phyloP scores from a whole-genome alignment of 1,140 invertebrate genomes.

The Drosophila leontia region DNA sequence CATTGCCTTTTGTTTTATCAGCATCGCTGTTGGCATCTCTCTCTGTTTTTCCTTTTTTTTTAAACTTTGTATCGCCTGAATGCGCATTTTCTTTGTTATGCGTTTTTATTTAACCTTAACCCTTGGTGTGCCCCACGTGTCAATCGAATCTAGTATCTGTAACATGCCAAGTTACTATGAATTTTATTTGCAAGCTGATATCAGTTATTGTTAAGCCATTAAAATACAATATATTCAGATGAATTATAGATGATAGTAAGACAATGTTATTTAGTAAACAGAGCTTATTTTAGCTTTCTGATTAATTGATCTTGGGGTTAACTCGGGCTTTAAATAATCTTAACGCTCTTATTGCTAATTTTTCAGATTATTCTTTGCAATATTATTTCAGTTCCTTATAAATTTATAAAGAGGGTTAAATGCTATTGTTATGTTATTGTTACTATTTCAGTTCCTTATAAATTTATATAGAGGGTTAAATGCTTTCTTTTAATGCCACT shows the following conservation, averaged over 20 bases:
- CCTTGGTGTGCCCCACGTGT: conserved; percentile 11
- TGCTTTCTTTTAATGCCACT: background rate
- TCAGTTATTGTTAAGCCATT: background rate
- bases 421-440: too few species aligned
- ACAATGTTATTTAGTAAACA: background rate
- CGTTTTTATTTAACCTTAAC: conserved; percentile 40
- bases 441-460: background rate
- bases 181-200: background rate
- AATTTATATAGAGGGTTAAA: background rate
- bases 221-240: background rate
- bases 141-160: conserved; percentile 2
- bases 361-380: background rate
- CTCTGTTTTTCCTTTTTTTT: background rate
- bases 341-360: background rate
- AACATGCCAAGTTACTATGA: conserved; percentile 3
- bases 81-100: conserved; percentile 55
- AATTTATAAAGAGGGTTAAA: background rate
- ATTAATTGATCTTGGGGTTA: background rate
- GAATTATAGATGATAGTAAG: background rate
- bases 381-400: background rate
- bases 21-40: background rate
- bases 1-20: conserved; percentile 49
- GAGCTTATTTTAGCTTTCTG: background rate
- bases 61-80: conserved; percentile 24
- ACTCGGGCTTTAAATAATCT: background rate